Evolutionary conservation across 2,888 invertebrate species (phyloP), one percentile per base, ranked within the genome.

Genomic region (Cheilosia variabilis): DNA sequence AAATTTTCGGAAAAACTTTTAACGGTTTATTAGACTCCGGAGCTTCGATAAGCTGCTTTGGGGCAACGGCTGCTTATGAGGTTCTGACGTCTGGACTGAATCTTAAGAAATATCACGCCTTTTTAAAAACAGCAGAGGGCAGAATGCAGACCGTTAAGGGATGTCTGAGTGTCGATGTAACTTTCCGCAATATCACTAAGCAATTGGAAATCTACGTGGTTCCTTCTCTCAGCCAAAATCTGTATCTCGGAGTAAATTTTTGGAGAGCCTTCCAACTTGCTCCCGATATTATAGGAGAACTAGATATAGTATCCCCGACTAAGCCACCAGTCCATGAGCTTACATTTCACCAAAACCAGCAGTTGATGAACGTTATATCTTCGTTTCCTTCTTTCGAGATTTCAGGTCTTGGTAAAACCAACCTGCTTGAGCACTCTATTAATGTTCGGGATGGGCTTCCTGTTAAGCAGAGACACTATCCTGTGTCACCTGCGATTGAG

Each of bases 1-100:
- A 15, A n/a, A 13, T 80, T 68, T 55, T 69, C 13, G 82, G 75
- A 1, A 78, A 55, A 58, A 57, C 63, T 27, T 17, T 78, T 31
- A 34, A 22, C 6, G 87, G 71, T 6, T 71, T 87, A 45, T 57
- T 87, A 13, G 82, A 87, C 24, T 75, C 65, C 13, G 81, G 82
- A 0, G 87, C 78, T 1, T 43, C 52, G 2, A 62, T 82, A 10
- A 75, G 68, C 10, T 87, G 82, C 60, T 63, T 82, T 15, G 69
- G 72, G 31, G 66, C 71, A 4, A 31, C 60, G 4, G 73, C 75
- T 2, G 71, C 82, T 4, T 45, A 60, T 19, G 78, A 82, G 15
- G n/a, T 82, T 15, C 45, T 66, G 52, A 34, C 15, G 10, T 50
- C 50, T n/a, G 31, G 19, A 10, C 37, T 60, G 6, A 43, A 65